Evolutionary conservation across 2,888 invertebrate species (phyloP), one percentile per base, ranked within the genome.

Genomic region (Dinocampus coccinellae): DNA sequence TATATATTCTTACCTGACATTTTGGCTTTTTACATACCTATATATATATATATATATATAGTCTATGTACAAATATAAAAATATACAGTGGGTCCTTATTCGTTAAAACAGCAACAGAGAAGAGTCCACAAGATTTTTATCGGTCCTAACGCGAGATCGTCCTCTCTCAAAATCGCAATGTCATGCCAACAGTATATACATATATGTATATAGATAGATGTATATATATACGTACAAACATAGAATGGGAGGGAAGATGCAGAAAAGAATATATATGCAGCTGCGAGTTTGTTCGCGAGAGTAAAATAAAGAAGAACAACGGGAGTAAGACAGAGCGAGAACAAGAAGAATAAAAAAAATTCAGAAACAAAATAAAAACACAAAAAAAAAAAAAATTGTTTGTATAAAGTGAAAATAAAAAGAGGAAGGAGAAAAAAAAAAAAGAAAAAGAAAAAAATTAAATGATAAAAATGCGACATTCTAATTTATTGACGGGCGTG

Each of bases 1-100:
- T 55, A 62, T 69, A 20, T 47, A 62, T 61, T 47, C 55, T 52
- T 84, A 85, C 85, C 84, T 85, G 84, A 84, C 82, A 73, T 83
- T 82, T 76, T 79, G 81, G 78, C 81, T 80, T 76, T 70, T 20
- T 60, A 33, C 61, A 62, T 64, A 76, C 80, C 73, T 11, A 7
- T 3, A n/a, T 39, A 3, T 39, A 39, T 39, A n/a, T 16, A 47
- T 16, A 47, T n/a, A 47, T 78, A 73, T 65, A 58, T 64, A 70
- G 24, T 64, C n/a, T 39, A 60, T 63, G 36, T 42, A 63, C 58
- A 34, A 26, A 47, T 66, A 53, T 69, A 55, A 52, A 3, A 36
- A 58, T 47, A 47, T 47, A 47, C 16, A 47, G 16, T 16, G 16
- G 16, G 47, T 16, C 47, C 47, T 47, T 47, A 47, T 47, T 47